These are phyloP conservation scores for Neotoxoptera formosana DNA, from an alignment of 1,140 invertebrate species.

Conservation along the genomic window DNA sequence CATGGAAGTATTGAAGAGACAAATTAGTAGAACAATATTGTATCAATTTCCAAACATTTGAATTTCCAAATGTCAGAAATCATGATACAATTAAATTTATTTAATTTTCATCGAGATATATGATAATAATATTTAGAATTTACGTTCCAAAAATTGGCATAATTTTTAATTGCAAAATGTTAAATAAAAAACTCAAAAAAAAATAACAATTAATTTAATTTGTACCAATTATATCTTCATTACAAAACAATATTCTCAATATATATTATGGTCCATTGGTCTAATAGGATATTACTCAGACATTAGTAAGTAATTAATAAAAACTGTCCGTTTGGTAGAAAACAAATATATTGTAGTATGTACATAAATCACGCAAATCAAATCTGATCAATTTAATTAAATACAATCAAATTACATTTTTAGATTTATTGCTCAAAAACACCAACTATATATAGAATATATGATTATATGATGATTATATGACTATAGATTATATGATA, in stretches of 20 bases:
- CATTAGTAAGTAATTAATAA: neutral
- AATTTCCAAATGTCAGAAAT: neutral
- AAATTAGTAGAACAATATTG: neutral
- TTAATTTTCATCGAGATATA: neutral
- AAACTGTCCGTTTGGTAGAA: neutral
- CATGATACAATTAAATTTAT: neutral
- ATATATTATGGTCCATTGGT: neutral
- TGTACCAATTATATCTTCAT: too few relatives aligned
- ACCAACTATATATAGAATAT: neutral
- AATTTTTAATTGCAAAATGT: neutral
- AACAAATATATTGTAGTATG: neutral
- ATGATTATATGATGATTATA: neutral
- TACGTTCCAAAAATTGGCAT: neutral
- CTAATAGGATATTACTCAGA: neutral
- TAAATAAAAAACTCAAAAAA: neutral
- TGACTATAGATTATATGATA: neutral
- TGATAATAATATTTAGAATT: neutral
- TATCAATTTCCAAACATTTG: neutral
- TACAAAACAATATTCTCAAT: neutral
- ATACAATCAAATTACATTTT: neutral
- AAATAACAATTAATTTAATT: neutral
- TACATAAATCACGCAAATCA: neutral
- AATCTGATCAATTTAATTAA: neutral
- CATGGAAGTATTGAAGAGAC: neutral
- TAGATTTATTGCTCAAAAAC: neutral